Percentiles rank a stretch among this genome's conserved stretches.
Evolutionary conservation across 2,888 invertebrate species (phyloP).

Genomic region (Drosophila recens): DNA sequence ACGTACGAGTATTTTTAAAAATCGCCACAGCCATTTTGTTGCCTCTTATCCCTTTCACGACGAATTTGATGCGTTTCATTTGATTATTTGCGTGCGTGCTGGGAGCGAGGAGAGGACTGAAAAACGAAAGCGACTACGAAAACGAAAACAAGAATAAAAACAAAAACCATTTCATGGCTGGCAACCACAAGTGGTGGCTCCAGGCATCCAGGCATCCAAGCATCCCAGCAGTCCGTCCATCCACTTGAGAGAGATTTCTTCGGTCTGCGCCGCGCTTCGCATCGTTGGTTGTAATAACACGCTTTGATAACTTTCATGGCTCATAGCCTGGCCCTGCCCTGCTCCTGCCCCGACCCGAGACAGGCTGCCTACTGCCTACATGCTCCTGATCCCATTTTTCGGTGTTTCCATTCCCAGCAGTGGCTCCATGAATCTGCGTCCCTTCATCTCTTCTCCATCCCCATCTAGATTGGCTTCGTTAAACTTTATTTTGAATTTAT

Average conservation of each 20-base stretch:
- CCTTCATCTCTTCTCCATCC: conserved; percentile 5
- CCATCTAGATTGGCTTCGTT: conserved; percentile 76
- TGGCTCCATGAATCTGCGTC: conserved; percentile 39
- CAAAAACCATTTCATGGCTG: conserved; percentile 67
- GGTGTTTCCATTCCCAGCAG: conserved; percentile 29
- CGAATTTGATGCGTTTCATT: conserved; percentile 79
- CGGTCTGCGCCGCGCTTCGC: conserved; percentile 55
- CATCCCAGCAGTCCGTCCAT: conserved; percentile 29
- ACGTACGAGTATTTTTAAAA: conserved; percentile 55
- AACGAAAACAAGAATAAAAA: conserved; percentile 40
- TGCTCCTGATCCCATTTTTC: conserved; percentile 50
- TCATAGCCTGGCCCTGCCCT: conserved; percentile 77
- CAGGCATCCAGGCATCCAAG: conserved; percentile 23
- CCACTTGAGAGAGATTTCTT: conserved; percentile 64
- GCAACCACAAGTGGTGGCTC: conserved; percentile 78
- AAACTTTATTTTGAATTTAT: conserved; percentile 80
- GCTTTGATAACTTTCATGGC: conserved; percentile 84
- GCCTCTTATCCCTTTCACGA: conserved; percentile 69
- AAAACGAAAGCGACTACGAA: not conserved
- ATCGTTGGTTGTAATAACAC: conserved; percentile 83
- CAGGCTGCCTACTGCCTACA: conserved; percentile 75
- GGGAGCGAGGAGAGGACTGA: conserved; percentile 22
- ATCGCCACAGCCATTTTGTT: conserved; percentile 70
- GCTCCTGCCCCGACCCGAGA: conserved; percentile 74
- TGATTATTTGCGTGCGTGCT: conserved; percentile 76